Percentiles rank a stretch among this genome's conserved stretches.
Evolutionary conservation across 2,888 invertebrate genomes (phyloP).

Genomic region (Crocallis elinguaria): DNA sequence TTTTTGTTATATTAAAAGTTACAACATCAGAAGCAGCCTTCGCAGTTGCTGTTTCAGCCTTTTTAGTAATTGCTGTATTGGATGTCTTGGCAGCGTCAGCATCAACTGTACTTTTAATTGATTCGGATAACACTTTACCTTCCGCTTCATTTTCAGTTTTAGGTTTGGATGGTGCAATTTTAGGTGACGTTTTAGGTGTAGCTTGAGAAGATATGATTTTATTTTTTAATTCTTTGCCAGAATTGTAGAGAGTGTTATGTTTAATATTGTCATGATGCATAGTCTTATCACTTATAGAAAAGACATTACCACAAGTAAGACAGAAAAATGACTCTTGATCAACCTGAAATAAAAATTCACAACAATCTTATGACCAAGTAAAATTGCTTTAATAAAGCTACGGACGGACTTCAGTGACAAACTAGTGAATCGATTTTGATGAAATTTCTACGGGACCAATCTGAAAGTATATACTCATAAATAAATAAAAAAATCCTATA

Average conservation of each 20-base stretch:
- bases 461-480: no score
- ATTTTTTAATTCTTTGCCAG: slow-evolving; percentile 4
- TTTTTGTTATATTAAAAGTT: no score
- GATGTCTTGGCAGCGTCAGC: not conserved
- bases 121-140: not conserved
- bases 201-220: not conserved
- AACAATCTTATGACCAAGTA: no score
- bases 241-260: slow-evolving; percentile 13
- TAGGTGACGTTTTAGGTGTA: not conserved
- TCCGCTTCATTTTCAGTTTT: not conserved
- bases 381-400: no score
- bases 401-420: no score
- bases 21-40: no score
- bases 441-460: no score
- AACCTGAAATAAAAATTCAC: slow-evolving; percentile 45
- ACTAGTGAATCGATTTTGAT: no score
- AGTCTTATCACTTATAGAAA: slow-evolving; percentile 18
- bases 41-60: not conserved
- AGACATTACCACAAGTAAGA: slow-evolving; percentile 52
- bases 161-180: not conserved
- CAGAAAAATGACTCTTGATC: slow-evolving; percentile 57
- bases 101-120: not conserved
- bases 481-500: no score
- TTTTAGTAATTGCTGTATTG: not conserved
- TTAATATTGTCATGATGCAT: slow-evolving; percentile 18